phyloP scores from a whole-genome alignment of 1,140 invertebrate species.

The Penaeus chinensis region DNA sequence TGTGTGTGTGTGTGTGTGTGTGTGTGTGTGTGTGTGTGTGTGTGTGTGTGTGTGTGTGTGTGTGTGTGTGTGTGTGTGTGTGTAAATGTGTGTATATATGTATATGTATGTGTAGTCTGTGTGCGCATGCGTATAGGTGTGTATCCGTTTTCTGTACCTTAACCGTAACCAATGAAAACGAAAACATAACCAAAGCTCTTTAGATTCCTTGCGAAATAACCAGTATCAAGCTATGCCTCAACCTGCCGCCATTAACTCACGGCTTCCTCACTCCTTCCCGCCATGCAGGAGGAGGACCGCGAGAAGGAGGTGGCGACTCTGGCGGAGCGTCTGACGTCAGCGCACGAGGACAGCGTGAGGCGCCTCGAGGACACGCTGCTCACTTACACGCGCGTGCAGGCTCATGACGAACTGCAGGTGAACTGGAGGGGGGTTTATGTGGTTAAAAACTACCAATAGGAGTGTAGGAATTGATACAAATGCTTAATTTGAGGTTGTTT shows the following conservation, averaged over 20 bases:
- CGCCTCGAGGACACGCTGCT: constrained; percentile 34
- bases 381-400: constrained; percentile 25
- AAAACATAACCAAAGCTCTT: not conserved
- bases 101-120: too few relatives aligned
- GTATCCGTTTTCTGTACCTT: too few relatives aligned
- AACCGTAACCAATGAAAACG: too few relatives aligned
- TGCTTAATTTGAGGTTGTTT: too few relatives aligned
- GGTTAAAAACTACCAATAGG: too few relatives aligned
- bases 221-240: too few relatives aligned
- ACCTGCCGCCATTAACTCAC: too few relatives aligned
- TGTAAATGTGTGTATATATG: too few relatives aligned
- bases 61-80: not conserved
- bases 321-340: constrained; percentile 31
- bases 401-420: constrained; percentile 30
- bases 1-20: constrained; percentile 15
- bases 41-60: not conserved
- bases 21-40: not conserved
- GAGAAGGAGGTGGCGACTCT: constrained; percentile 38
- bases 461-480: too few relatives aligned
- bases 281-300: constrained; percentile 27
- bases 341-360: constrained; percentile 44
- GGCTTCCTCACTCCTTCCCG: too few relatives aligned
- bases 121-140: too few relatives aligned
- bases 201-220: not conserved
- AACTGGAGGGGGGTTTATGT: too few relatives aligned